Evolutionary conservation across 30 jellyfish, hydroid and myxozoan genomes (phyloP).

Genomic region (Cassiopea xamachana): DNA sequence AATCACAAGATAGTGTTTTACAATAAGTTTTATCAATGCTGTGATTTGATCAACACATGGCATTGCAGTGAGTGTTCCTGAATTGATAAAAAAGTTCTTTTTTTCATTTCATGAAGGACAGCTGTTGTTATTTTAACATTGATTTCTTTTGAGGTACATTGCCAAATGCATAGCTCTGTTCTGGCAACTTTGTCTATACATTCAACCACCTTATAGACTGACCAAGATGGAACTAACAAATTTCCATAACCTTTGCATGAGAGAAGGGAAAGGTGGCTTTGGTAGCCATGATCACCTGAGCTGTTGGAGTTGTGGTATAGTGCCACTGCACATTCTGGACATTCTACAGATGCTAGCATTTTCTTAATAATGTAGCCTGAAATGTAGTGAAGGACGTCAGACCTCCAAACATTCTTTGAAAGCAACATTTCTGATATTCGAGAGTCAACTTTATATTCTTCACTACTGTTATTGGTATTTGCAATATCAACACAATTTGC

Average conservation of each 20-base stretch:
- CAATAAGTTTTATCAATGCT: not conserved
- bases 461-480: not conserved
- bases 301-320: slow-evolving; percentile 16
- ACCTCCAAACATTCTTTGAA: slow-evolving; percentile 36
- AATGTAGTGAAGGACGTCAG: slow-evolving; percentile 55
- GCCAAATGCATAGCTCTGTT: slow-evolving; percentile 21
- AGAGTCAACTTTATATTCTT: slow-evolving; percentile 21
- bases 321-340: slow-evolving; percentile 56
- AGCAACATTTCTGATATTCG: slow-evolving; percentile 25
- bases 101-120: slow-evolving; percentile 7
- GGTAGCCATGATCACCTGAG: not conserved
- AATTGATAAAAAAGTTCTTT: slow-evolving; percentile 1
- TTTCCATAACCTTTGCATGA: slow-evolving; percentile 45
- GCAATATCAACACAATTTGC: slow-evolving; percentile 49
- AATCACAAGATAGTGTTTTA: not conserved
- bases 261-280: slow-evolving; percentile 23
- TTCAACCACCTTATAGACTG: slow-evolving; percentile 58
- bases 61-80: not conserved
- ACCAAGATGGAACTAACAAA: slow-evolving; percentile 47
- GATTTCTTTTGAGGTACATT: not conserved
- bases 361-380: slow-evolving; percentile 42
- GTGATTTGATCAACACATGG: not conserved
- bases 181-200: slow-evolving; percentile 21
- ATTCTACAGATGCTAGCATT: slow-evolving; percentile 10
- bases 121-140: not conserved